Conservation (phyloP, 2,797 vertebrate genomes). For the Synanceia verrucosa region DNA sequence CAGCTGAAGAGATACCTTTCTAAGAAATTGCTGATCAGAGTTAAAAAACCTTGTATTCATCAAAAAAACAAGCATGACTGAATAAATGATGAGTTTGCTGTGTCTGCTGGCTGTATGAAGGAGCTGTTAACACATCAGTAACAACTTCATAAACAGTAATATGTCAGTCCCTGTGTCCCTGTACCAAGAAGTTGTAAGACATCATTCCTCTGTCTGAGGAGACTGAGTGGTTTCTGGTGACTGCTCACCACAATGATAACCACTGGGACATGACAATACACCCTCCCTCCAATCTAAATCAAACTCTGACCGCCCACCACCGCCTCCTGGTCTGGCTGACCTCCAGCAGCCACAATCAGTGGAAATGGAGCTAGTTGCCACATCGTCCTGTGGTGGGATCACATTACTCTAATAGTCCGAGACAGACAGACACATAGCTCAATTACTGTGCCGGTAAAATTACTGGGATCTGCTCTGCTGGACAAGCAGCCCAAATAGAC, state of each 20-base stretch:
- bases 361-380: slow-evolving; percentile 43
- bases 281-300: slow-evolving; percentile 33
- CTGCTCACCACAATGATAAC: background rate
- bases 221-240: background rate
- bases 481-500: slow-evolving; percentile 27
- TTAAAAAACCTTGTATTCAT: no score
- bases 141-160: background rate
- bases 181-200: background rate
- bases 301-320: slow-evolving; percentile 18
- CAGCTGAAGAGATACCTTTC: background rate
- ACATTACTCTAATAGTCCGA: slow-evolving; percentile 69
- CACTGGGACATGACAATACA: slow-evolving; percentile 39
- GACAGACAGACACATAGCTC: slow-evolving; percentile 63
- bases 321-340: slow-evolving; percentile 43
- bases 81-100: no score
- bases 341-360: slow-evolving; percentile 66
- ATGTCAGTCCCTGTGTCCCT: no score
- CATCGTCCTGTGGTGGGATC: slow-evolving; percentile 50
- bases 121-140: background rate
- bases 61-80: no score
- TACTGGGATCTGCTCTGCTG: slow-evolving; percentile 46
- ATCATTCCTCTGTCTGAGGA: background rate
- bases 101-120: no score
- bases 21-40: background rate
- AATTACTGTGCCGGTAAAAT: slow-evolving; percentile 67